phyloP scores from a whole-genome alignment of 2,797 vertebrate genomes.

The Tragopan temminckii region DNA sequence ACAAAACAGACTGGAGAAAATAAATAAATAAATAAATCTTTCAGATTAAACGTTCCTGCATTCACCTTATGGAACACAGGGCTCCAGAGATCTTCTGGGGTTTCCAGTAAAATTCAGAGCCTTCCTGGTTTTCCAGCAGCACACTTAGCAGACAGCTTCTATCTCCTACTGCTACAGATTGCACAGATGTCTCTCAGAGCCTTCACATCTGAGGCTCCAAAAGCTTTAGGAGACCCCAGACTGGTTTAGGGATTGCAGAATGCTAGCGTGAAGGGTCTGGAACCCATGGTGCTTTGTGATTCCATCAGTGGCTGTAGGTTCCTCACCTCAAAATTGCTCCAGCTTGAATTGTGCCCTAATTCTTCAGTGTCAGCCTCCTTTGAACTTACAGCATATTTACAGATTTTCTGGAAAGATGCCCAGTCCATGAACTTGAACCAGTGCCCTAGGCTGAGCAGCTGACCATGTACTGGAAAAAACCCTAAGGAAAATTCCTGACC shows the following conservation, averaged over 20 bases:
- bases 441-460: neutral
- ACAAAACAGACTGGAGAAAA: neutral
- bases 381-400: neutral
- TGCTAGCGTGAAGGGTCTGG: neutral
- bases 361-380: neutral
- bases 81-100: neutral
- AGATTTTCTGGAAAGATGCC: constrained; percentile 9
- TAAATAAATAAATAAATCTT: neutral
- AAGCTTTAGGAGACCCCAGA: neutral
- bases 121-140: neutral
- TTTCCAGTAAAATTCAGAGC: neutral
- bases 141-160: neutral
- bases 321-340: neutral
- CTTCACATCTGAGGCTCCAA: neutral
- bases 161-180: neutral
- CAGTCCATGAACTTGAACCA: neutral
- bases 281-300: neutral
- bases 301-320: neutral
- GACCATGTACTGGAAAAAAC: constrained; percentile 34
- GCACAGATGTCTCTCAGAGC: neutral
- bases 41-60: neutral
- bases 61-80: neutral
- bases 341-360: neutral
- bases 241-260: neutral
- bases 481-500: constrained; percentile 33